Conservation (phyloP, 1,140 invertebrate genomes). For the Trichomalopsis sarcophagae region DNA sequence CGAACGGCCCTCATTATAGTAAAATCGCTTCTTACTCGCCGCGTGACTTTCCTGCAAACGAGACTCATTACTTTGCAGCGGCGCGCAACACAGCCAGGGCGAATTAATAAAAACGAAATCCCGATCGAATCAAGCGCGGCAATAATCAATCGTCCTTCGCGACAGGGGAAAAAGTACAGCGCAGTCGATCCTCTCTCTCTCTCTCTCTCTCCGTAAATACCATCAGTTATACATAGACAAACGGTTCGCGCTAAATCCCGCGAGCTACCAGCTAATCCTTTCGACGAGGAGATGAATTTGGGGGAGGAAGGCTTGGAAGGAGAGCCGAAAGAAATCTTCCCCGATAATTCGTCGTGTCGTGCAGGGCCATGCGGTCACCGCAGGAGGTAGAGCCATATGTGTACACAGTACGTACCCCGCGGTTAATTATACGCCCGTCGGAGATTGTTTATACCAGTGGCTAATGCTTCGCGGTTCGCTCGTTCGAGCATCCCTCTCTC, state of each 20-base stretch:
- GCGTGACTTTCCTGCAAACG: too few species aligned
- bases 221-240: not conserved
- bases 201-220: not conserved
- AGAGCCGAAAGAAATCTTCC: not conserved
- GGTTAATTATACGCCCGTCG: conserved; percentile 1
- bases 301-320: too few species aligned
- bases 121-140: too few species aligned
- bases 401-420: not conserved
- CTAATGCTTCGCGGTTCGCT: not conserved
- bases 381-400: not conserved
- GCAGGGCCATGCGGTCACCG: too few species aligned
- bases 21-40: too few species aligned
- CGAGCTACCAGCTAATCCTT: not conserved
- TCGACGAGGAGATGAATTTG: not conserved
- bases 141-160: not conserved
- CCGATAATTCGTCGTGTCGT: not conserved
- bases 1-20: too few species aligned
- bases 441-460: conserved; percentile 13
- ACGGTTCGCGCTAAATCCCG: not conserved
- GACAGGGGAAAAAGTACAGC: not conserved
- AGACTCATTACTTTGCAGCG: not conserved
- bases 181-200: not conserved
- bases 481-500: not conserved
- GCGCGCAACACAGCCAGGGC: not conserved
- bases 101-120: not conserved